These are phyloP conservation scores for Microplitis manilae DNA, from an alignment of 2,888 invertebrate species.

Conservation along the genomic window DNA sequence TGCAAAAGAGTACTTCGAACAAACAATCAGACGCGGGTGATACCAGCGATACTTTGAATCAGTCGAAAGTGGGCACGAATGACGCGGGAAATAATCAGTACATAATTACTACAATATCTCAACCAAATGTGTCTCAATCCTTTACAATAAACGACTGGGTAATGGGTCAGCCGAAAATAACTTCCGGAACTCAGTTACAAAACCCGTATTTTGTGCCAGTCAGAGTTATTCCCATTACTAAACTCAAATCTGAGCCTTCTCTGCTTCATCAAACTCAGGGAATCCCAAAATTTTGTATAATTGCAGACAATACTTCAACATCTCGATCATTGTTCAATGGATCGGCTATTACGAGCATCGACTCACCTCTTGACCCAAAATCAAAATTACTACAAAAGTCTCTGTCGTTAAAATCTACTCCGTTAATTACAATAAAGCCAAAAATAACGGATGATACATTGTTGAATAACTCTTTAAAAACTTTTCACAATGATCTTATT, in stretches of 20 bases:
- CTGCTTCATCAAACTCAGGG: constrained; percentile 64
- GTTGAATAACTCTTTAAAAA: background rate
- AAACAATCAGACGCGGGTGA: constrained; percentile 23
- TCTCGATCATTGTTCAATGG: constrained; percentile 29
- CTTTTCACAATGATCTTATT: background rate
- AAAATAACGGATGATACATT: background rate
- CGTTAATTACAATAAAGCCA: background rate
- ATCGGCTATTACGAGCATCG: constrained; percentile 19
- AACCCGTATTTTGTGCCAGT: constrained; percentile 62
- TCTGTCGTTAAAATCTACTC: background rate
- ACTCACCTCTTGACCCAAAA: background rate
- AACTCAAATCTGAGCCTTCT: constrained; percentile 64
- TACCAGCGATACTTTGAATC: background rate
- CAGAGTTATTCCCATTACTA: constrained; percentile 65
- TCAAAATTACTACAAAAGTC: background rate
- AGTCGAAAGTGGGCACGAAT: background rate
- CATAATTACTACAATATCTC: constrained; percentile 46
- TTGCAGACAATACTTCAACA: constrained; percentile 56
- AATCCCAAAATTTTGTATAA: constrained; percentile 66
- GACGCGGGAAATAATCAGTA: constrained; percentile 16
- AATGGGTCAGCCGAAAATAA: background rate
- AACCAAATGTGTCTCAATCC: constrained; percentile 46
- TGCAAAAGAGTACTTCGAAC: background rate
- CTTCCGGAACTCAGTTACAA: constrained; percentile 47
- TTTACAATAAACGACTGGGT: constrained; percentile 47